phyloP scores from a whole-genome alignment of 2,888 invertebrate species.

The Endomychus coccineus region DNA sequence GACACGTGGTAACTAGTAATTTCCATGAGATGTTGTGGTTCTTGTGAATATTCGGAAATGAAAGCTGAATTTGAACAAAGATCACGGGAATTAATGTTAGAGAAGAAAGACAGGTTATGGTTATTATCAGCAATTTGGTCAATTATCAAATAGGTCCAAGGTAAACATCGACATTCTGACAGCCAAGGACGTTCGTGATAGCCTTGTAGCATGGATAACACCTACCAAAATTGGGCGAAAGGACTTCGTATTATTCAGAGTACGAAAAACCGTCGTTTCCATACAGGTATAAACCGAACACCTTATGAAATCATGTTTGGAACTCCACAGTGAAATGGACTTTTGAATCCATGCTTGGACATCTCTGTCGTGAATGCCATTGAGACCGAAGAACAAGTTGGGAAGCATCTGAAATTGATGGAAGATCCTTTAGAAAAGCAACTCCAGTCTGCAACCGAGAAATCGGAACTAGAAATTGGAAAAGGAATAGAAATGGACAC shows the following conservation, averaged over 20 bases:
- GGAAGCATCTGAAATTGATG: conserved; percentile 1
- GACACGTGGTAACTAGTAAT: no score
- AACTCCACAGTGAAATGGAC: conserved; percentile 5
- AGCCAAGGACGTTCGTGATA: neutral
- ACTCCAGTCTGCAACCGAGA: neutral
- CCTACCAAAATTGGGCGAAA: neutral
- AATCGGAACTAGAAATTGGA: neutral
- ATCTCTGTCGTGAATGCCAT: neutral
- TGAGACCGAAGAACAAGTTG: conserved; percentile 5
- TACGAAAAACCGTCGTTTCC: neutral
- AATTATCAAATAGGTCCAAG: no score
- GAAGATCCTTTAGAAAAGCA: conserved; percentile 2
- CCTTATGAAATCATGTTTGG: conserved; percentile 3
- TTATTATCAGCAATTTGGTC: no score
- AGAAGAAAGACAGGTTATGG: no score
- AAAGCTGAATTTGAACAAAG: no score
- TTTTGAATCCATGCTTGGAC: conserved; percentile 4
- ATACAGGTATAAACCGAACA: conserved; percentile 5
- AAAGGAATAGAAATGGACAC: neutral
- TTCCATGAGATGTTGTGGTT: no score
- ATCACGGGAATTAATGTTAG: no score
- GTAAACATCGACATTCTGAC: neutral
- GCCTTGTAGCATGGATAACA: conserved; percentile 4
- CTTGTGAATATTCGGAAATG: no score
- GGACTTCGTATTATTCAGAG: conserved; percentile 1